Percentiles rank a stretch among this genome's conserved stretches.
These are phyloP conservation scores for Pelecanus crispus DNA, from an alignment of 2,113 vertebrate genomes.

Conservation along the genomic window DNA sequence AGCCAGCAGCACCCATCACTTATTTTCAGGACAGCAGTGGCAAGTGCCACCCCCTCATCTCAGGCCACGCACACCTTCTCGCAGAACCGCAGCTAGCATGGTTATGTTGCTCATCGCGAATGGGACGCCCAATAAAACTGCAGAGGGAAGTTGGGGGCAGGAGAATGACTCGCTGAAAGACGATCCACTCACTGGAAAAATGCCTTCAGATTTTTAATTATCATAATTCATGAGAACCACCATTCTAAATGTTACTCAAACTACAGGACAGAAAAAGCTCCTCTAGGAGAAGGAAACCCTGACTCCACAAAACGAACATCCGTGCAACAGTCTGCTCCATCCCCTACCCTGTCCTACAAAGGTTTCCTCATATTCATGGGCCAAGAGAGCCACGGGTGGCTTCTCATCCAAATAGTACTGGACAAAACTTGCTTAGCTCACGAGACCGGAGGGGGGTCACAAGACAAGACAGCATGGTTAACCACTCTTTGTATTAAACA, in stretches of 20 bases:
- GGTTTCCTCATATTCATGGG: neutral
- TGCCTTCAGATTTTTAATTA: neutral
- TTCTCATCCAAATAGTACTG: neutral
- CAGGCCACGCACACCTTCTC: neutral
- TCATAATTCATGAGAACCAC: neutral
- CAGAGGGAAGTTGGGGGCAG: neutral
- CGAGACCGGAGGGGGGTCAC: neutral
- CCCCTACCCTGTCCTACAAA: neutral
- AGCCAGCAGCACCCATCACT: neutral
- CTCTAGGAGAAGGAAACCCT: neutral
- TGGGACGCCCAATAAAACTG: neutral
- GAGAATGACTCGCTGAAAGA: neutral
- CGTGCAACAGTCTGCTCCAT: neutral
- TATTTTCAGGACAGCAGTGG: neutral
- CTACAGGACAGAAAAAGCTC: neutral
- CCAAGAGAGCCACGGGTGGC: neutral
- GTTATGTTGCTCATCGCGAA: neutral
- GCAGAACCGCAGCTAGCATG: neutral
- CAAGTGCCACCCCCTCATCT: neutral
- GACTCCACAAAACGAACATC: neutral
- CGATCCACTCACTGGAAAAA: neutral
- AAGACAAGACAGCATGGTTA: neutral
- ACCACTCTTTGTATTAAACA: neutral
- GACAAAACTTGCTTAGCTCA: neutral
- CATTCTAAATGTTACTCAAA: neutral